phyloP scores from a whole-genome alignment of 2,113 vertebrate genomes.

The Nerophis ophidion region DNA sequence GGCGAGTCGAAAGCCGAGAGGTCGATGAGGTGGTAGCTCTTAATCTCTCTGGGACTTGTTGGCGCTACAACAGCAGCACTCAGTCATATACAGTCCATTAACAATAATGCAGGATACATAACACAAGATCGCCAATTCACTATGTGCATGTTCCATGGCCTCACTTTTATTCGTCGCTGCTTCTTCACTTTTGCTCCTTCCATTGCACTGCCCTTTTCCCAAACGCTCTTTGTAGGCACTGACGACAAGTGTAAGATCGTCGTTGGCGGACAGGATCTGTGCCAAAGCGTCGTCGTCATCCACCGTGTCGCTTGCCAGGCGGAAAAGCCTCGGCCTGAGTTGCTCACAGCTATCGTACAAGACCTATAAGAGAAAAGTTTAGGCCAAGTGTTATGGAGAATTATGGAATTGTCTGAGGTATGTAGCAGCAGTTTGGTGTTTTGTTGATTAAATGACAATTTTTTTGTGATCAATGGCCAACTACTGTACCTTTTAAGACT shows the following conservation, averaged over 20 bases:
- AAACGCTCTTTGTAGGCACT: slow-evolving; percentile 66
- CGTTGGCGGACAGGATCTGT: slow-evolving; percentile 80
- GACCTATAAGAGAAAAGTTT: slow-evolving; percentile 48
- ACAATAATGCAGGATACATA: not conserved
- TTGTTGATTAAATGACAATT: too few species aligned
- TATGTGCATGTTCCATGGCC: not conserved
- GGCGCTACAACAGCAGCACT: slow-evolving; percentile 45
- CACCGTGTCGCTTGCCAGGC: slow-evolving; percentile 77
- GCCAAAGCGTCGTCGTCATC: slow-evolving; percentile 76
- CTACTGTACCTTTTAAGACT: too few species aligned
- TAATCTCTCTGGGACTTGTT: slow-evolving; percentile 46
- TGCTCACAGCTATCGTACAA: slow-evolving; percentile 77
- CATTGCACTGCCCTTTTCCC: slow-evolving; percentile 29
- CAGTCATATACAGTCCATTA: not conserved
- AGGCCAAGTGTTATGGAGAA: too few species aligned
- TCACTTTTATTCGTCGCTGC: slow-evolving; percentile 27
- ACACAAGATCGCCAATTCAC: not conserved
- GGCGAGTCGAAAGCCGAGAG: slow-evolving; percentile 70
- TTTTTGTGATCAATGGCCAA: too few species aligned
- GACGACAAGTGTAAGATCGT: slow-evolving; percentile 70
- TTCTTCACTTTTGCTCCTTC: slow-evolving; percentile 24
- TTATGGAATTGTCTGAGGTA: too few species aligned
- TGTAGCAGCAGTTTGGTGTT: not conserved
- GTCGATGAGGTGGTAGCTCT: slow-evolving; percentile 80
- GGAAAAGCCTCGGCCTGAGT: slow-evolving; percentile 80